A percentile compares a stretch with the other conserved stretches of the same genome.
Evolutionary conservation across 1,140 invertebrate genomes (phyloP).

Genomic region (Heliconius nattereri): DNA sequence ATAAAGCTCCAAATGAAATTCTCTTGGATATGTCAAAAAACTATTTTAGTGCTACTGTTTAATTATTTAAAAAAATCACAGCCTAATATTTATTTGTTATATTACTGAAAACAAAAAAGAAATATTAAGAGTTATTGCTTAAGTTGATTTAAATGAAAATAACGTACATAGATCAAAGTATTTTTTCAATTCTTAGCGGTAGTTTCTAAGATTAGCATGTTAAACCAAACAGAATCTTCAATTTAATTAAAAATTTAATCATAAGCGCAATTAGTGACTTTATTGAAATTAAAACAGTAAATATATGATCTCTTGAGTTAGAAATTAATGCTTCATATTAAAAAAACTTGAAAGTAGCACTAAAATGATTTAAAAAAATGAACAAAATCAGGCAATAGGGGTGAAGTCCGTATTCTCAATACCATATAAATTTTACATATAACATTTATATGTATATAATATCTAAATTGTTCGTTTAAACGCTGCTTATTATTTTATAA

Average conservation of each 20-base stretch:
- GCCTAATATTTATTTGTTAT: conserved; percentile 1
- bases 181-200: no score
- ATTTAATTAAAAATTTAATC: no score
- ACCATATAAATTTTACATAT: conserved; percentile 11
- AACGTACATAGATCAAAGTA: no score
- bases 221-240: no score
- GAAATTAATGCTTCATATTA: neutral
- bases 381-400: neutral
- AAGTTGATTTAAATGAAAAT: no score
- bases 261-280: no score
- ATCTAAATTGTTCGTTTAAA: conserved; percentile 38
- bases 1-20: neutral
- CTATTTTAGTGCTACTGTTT: neutral
- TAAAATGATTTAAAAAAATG: neutral
- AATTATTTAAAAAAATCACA: conserved; percentile 1
- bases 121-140: no score
- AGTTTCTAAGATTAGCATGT: no score
- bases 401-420: conserved; percentile 3
- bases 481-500: conserved; percentile 31
- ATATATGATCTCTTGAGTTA: neutral
- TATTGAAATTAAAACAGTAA: no score
- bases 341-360: neutral
- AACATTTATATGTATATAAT: conserved; percentile 21
- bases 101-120: neutral
- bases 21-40: neutral